Percentiles rank a stretch among this genome's conserved stretches.
These are phyloP conservation scores for Luidia sarsii DNA, from an alignment of 53 echinoderm and acorn worm species.

Conservation along the genomic window DNA sequence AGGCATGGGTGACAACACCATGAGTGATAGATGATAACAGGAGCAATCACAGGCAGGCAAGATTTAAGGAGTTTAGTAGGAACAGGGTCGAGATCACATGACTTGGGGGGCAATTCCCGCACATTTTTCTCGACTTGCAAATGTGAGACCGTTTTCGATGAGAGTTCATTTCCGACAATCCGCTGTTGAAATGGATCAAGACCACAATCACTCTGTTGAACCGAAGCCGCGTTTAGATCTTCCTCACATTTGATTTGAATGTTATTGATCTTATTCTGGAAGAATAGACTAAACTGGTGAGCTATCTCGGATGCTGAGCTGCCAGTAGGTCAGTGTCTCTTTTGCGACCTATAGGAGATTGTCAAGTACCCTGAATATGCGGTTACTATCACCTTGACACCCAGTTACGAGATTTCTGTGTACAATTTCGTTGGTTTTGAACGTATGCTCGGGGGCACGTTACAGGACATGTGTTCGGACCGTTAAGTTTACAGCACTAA, in stretches of 20 bases:
- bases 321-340: not conserved
- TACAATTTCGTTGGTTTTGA: too few species aligned
- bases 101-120: not conserved
- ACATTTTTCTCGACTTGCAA: not conserved
- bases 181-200: not conserved
- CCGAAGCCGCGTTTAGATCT: not conserved
- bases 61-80: not conserved
- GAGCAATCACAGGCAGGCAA: not conserved
- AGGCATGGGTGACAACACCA: not conserved
- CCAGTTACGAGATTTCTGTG: not conserved
- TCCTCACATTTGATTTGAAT: constrained; percentile 1
- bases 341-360: constrained; percentile 7
- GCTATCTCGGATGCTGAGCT: not conserved
- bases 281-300: not conserved
- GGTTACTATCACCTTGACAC: constrained; percentile 12
- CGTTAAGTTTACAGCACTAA: too few species aligned
- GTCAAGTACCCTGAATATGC: constrained; percentile 5
- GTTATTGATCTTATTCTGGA: not conserved
- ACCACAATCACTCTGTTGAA: not conserved
- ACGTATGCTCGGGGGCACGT: too few species aligned
- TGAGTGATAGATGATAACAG: not conserved
- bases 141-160: not conserved
- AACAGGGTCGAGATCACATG: not conserved
- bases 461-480: too few species aligned
- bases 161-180: not conserved